phyloP scores from a whole-genome alignment of 2,797 vertebrate genomes.

The Huso huso region DNA sequence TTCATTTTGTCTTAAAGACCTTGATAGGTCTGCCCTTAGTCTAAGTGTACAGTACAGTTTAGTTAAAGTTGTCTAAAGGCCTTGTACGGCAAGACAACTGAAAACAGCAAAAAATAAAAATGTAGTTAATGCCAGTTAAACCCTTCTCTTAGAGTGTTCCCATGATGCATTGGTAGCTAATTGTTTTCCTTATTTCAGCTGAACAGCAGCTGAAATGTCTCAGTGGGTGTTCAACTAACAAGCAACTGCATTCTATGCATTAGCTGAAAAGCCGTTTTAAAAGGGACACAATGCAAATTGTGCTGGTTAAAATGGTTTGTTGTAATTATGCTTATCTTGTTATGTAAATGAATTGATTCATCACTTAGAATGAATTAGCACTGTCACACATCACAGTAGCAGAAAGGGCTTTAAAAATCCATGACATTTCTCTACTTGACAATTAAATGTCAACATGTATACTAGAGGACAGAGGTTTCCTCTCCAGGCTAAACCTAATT shows the following conservation, averaged over 20 bases:
- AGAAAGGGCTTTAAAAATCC: background rate
- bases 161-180: background rate
- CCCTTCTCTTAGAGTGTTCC: too few relatives aligned
- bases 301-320: background rate
- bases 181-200: background rate
- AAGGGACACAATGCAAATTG: slow-evolving; percentile 2
- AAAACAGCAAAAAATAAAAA: too few relatives aligned
- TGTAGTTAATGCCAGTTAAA: too few relatives aligned
- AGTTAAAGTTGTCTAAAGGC: too few relatives aligned
- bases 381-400: background rate
- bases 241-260: background rate
- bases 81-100: too few relatives aligned
- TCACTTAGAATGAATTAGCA: slow-evolving; percentile 1
- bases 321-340: slow-evolving; percentile 4
- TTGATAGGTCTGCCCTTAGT: too few relatives aligned
- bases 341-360: background rate
- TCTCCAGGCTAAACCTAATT: background rate
- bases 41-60: too few relatives aligned
- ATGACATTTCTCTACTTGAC: slow-evolving; percentile 3
- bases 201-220: background rate
- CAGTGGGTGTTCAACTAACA: background rate
- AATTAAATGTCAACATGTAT: slow-evolving; percentile 5
- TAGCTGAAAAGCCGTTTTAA: background rate
- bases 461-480: background rate
- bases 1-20: too few relatives aligned